Percentiles rank a stretch among this genome's conserved stretches.
These are phyloP conservation scores for Menura novaehollandiae DNA, from an alignment of 2,113 vertebrate genomes.

Conservation along the genomic window DNA sequence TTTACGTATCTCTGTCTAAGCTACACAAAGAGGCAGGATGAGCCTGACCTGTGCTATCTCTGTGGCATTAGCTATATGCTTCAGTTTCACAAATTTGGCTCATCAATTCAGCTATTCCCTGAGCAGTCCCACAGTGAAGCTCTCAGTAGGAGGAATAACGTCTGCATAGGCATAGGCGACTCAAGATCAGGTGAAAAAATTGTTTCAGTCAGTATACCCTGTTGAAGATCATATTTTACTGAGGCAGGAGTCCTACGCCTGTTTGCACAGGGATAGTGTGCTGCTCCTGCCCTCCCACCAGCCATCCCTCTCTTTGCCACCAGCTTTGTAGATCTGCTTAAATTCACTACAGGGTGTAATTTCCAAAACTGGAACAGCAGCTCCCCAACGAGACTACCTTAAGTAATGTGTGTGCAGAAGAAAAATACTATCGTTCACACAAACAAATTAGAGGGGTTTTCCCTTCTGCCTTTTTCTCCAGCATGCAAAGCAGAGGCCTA, in stretches of 20 bases:
- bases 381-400: not conserved
- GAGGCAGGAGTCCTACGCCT: not conserved
- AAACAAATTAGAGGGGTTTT: not conserved
- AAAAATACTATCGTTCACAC: not conserved
- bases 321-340: not conserved
- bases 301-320: not conserved
- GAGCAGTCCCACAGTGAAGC: not conserved
- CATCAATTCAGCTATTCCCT: not conserved
- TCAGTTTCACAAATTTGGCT: not conserved
- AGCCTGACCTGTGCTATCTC: not conserved
- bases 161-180: not conserved
- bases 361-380: not conserved
- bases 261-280: not conserved
- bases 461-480: not conserved
- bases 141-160: not conserved
- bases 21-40: not conserved
- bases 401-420: not conserved
- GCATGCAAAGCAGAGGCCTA: not conserved
- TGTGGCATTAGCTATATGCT: not conserved
- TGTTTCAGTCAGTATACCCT: not conserved
- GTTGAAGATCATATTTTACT: not conserved
- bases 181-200: not conserved
- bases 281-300: not conserved
- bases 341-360: not conserved
- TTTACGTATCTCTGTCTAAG: not conserved